Conservation (phyloP, 2,113 vertebrate species). For the Anoplopoma fimbria region DNA sequence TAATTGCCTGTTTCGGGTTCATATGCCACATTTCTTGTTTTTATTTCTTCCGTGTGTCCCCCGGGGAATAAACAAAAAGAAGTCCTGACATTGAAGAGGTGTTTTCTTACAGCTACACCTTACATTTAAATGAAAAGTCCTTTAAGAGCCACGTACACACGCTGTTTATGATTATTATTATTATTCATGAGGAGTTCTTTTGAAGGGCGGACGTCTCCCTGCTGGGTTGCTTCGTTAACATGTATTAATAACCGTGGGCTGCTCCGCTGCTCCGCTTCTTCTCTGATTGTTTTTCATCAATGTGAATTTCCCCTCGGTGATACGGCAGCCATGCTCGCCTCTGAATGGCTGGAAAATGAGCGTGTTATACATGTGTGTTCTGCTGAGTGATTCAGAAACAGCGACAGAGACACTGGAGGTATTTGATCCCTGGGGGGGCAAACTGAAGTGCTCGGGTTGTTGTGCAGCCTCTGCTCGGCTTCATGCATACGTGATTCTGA, state of each 20-base stretch:
- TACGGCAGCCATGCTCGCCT: background rate
- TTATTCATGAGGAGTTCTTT: conserved; percentile 7
- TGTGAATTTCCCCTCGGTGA: background rate
- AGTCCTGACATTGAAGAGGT: background rate
- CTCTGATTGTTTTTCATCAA: background rate
- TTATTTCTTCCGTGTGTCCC: background rate
- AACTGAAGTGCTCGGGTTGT: too few relatives aligned
- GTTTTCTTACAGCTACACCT: too few relatives aligned
- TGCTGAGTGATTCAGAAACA: background rate
- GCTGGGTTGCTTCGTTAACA: background rate
- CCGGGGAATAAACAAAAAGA: background rate
- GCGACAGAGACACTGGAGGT: too few relatives aligned
- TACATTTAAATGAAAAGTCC: background rate
- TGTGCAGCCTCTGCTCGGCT: background rate
- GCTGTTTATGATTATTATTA: background rate
- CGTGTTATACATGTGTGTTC: background rate
- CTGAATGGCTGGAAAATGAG: background rate
- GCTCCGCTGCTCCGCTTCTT: background rate
- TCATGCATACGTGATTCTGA: background rate
- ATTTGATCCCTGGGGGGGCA: background rate
- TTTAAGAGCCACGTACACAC: background rate
- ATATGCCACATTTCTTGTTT: background rate
- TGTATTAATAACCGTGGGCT: background rate
- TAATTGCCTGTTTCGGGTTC: background rate
- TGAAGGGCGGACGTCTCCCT: background rate